Base-by-base conservation (phyloP, 2,113 vertebrate genomes). In the Tragelaphus strepsiceros region DNA sequence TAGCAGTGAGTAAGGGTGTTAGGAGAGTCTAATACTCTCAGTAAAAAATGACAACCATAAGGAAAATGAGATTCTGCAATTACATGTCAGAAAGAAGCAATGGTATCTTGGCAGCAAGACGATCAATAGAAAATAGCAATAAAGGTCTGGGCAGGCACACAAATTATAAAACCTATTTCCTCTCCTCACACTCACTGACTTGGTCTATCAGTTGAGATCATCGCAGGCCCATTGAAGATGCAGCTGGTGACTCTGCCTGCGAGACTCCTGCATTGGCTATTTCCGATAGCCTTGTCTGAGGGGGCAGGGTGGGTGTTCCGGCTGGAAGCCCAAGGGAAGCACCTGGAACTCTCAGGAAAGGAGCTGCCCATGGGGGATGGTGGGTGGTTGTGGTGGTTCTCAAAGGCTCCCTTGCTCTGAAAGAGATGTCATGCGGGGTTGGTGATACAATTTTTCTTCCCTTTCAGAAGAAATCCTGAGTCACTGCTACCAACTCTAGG, bases 51-150 rank as follows among this genome's bases (percentile, higher is more conserved):
- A 24, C 4, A 17, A 28, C 32, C 56, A 13, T 35, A 49, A 71
- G 5, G 13, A 64, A 67, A 58, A 24, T 30, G 28, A 59, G 78
- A 22, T 56, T 32, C 67, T 86, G 21, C 51, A 82, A 28, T 58
- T 39, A 24, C 9, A 22, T 6, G 16, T 6, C 35, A 16, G 46
- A 59, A 90, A 10, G 51, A 16, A 0, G 51, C 22, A 54, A 62
- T 1, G 19, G 15, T 7, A 0, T 67, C 19, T n/a, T 4, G 2
- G 64, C 13, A 1, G 1, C 56, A 95, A 95, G 90, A 49, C 14
- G 1, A 0, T 54, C 90, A 64, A 32, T 74, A 7, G 0, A 0
- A 32, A 90, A 5, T 0, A 21, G 39, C 2, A 16, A 0, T 0
- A 16, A 91, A 80, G 80, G 39, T 87, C 22, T 6, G 32, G 49